These are phyloP conservation scores for Umimayanthus chanpuru DNA, from an alignment of 92 coral and sea anemone species.

Conservation along the genomic window DNA sequence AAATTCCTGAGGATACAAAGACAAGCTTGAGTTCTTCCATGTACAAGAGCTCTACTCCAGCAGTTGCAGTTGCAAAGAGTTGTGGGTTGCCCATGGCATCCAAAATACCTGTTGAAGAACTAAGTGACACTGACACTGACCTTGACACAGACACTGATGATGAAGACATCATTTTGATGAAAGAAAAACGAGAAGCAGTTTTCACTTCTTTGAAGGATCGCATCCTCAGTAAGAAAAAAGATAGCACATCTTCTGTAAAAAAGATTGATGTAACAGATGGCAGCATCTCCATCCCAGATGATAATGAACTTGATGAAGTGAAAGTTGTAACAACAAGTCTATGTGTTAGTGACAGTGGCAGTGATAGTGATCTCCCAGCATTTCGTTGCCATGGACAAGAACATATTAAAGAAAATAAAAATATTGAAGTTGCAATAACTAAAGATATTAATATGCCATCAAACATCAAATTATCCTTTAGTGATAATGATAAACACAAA, in stretches of 20 bases:
- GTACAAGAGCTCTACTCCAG: neutral
- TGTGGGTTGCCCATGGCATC: neutral
- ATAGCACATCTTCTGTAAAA: neutral
- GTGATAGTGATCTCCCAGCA: constrained; percentile 31
- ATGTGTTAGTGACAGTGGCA: constrained; percentile 27
- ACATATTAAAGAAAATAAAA: neutral
- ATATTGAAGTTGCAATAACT: neutral
- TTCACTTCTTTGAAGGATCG: constrained; percentile 41
- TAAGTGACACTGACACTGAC: constrained; percentile 39
- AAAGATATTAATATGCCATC: neutral
- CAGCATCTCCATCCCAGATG: neutral
- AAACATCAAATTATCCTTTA: no score
- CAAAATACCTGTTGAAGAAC: neutral
- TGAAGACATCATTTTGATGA: constrained; percentile 36
- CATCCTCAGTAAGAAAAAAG: neutral
- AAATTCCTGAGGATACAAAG: neutral
- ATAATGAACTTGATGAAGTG: neutral
- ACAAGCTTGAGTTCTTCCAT: neutral
- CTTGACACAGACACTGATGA: constrained; percentile 38
- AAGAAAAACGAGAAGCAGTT: constrained; percentile 13
- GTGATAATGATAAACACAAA: neutral
- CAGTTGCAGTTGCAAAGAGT: neutral
- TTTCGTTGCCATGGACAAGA: neutral
- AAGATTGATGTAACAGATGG: constrained; percentile 24
- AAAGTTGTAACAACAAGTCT: constrained; percentile 5